Percentiles rank a stretch among this genome's conserved stretches.
Evolutionary conservation across 2,113 vertebrate genomes (phyloP).

Genomic region (Bubo scandiacus): DNA sequence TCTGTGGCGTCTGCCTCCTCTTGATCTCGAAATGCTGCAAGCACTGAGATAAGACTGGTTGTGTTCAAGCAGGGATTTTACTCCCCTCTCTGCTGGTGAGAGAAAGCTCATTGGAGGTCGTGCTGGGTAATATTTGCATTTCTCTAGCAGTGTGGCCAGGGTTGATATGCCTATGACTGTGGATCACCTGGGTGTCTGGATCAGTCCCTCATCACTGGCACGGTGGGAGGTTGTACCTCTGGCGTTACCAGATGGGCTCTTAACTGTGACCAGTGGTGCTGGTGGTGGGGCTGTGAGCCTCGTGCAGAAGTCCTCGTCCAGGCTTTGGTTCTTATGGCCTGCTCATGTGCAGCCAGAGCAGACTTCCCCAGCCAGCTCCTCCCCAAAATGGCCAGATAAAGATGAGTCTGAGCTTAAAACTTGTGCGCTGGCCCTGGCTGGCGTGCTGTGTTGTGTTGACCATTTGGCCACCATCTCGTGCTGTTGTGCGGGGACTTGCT

Average conservation of each 20-base stretch:
- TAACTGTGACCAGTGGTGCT: not conserved
- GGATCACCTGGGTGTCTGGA: not conserved
- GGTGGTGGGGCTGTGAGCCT: not conserved
- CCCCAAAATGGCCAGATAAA: not conserved
- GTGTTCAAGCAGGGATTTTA: slow-evolving; percentile 1
- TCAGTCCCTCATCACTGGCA: not conserved
- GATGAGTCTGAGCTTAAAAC: not conserved
- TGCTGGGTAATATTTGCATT: not conserved
- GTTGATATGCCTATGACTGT: accelerated
- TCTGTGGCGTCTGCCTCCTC: not conserved
- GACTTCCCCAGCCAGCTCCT: not conserved
- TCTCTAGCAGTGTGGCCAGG: not conserved
- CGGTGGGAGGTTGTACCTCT: not conserved
- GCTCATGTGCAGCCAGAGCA: accelerated
- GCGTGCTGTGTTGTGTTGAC: not conserved
- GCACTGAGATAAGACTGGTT: not conserved
- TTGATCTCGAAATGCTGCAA: not conserved
- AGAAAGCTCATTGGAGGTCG: not conserved
- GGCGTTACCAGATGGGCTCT: accelerated
- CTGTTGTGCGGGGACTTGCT: not conserved
- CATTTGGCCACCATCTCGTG: not conserved
- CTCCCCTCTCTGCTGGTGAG: not conserved
- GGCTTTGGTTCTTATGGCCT: not conserved
- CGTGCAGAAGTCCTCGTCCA: not conserved
- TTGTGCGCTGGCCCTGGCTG: accelerated